Percentiles rank a stretch among this genome's conserved stretches.
These are phyloP conservation scores for Calidris pygmaea DNA, from an alignment of 2,113 vertebrate genomes.

Conservation along the genomic window DNA sequence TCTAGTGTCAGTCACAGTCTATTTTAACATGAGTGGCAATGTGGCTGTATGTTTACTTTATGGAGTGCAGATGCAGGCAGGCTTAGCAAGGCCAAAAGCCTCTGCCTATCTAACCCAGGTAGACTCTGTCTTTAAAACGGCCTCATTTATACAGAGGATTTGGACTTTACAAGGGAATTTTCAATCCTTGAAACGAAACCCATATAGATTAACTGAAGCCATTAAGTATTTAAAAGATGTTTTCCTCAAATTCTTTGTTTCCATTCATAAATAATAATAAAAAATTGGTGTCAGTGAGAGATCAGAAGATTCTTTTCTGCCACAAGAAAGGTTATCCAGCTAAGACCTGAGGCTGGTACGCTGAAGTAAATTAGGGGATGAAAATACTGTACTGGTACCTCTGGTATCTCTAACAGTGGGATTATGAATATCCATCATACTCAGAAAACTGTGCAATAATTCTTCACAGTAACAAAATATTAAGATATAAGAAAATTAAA, in stretches of 20 bases:
- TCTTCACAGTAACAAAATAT: background rate
- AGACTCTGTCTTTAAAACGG: background rate
- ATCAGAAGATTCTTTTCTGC: background rate
- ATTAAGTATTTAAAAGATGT: background rate
- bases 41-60: background rate
- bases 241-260: background rate
- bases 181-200: background rate
- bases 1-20: background rate
- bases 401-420: background rate
- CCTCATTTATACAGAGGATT: background rate
- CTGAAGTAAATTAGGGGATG: background rate
- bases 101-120: background rate
- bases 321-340: background rate
- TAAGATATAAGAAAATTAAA: background rate
- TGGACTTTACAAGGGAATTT: background rate
- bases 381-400: background rate
- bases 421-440: background rate
- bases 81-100: background rate
- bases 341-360: background rate
- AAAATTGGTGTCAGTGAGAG: background rate
- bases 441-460: background rate
- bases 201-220: background rate
- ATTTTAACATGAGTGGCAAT: background rate
- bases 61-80: background rate
- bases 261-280: background rate